These are phyloP conservation scores for Azemiops feae DNA, from an alignment of 2,113 vertebrate genomes.

Conservation along the genomic window DNA sequence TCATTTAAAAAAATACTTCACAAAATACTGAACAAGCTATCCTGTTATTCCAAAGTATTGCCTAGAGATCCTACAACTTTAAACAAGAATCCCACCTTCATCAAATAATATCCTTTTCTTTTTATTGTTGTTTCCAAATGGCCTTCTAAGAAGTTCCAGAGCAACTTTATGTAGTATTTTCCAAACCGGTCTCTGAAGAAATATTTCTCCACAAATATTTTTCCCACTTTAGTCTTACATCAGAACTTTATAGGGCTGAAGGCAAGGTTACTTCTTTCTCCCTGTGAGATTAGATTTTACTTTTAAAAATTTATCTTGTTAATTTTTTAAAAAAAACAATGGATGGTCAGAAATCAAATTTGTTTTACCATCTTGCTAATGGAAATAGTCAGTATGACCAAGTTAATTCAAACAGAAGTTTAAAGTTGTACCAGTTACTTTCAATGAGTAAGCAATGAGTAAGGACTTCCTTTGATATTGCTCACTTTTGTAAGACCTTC, in stretches of 20 bases:
- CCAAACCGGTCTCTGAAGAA: neutral
- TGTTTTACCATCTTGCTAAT: neutral
- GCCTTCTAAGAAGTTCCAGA: neutral
- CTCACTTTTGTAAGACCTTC: neutral
- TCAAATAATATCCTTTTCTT: neutral
- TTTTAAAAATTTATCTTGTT: neutral
- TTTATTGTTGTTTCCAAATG: neutral
- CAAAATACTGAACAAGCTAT: neutral
- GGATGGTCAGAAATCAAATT: neutral
- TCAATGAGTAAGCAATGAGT: neutral
- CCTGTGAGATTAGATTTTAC: neutral
- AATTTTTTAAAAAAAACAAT: neutral
- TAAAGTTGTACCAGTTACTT: neutral
- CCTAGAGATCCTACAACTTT: neutral
- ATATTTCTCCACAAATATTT: neutral
- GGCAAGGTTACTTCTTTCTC: neutral
- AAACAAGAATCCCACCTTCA: neutral
- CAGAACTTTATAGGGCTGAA: neutral
- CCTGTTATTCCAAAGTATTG: neutral
- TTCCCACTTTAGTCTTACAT: neutral
- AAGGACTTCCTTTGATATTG: neutral
- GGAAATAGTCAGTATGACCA: neutral
- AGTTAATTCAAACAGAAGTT: neutral
- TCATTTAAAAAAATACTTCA: neutral
- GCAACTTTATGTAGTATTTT: neutral